Conservation (phyloP, 1,140 invertebrate species). For the Elymnias hypermnestra region DNA sequence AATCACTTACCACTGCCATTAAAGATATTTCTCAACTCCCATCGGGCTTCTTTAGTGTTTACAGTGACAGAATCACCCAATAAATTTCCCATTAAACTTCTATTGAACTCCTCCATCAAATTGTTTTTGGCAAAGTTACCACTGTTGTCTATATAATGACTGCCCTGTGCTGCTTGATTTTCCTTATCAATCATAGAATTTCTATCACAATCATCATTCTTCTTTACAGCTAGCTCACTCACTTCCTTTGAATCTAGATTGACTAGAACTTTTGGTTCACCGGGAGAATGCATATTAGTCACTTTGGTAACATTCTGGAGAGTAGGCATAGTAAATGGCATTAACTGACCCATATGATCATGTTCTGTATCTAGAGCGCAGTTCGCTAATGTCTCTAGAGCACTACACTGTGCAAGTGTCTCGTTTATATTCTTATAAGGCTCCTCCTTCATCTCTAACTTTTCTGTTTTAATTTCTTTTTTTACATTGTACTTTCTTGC, state of each 20-base stretch:
- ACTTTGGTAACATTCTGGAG: constrained; percentile 68
- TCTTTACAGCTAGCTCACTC: constrained; percentile 53
- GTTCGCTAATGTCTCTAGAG: constrained; percentile 67
- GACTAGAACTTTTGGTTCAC: constrained; percentile 64
- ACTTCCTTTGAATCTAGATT: constrained; percentile 68
- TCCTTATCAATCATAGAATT: constrained; percentile 42
- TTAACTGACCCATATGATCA: constrained; percentile 61
- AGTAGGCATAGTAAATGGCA: constrained; percentile 59
- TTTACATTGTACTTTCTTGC: constrained; percentile 68
- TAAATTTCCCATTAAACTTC: constrained; percentile 67
- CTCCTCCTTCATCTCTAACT: constrained; percentile 29
- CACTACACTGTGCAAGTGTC: constrained; percentile 60
- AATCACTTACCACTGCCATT: constrained; percentile 60
- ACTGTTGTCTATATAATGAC: constrained; percentile 36
- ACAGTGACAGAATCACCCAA: constrained; percentile 76
- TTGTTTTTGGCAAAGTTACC: constrained; percentile 57
- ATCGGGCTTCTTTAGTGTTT: constrained; percentile 78
- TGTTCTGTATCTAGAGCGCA: constrained; percentile 66
- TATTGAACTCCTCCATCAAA: constrained; percentile 70
- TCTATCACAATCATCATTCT: constrained; percentile 48
- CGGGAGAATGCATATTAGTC: constrained; percentile 63
- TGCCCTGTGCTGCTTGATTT: constrained; percentile 33
- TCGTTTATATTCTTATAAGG: constrained; percentile 54
- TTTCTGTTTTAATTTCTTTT: constrained; percentile 42
- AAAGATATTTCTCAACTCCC: constrained; percentile 68